These are phyloP conservation scores for Torymus auratus DNA, from an alignment of 2,888 invertebrate genomes.

Conservation along the genomic window DNA sequence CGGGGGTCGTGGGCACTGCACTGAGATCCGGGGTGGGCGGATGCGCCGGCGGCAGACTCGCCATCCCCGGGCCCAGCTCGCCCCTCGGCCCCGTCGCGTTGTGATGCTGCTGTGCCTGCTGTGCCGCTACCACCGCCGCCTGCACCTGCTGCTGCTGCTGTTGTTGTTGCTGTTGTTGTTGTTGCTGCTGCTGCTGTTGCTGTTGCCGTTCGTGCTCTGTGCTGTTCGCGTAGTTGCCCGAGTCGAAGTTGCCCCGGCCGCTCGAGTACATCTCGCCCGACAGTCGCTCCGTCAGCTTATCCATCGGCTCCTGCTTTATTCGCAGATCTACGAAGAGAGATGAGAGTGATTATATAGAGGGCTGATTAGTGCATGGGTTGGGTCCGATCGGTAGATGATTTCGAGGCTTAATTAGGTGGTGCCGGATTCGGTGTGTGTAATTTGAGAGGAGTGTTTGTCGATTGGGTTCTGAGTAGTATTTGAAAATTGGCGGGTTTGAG, in stretches of 20 bases:
- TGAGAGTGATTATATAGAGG: neutral
- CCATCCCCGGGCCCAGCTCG: conserved; percentile 68
- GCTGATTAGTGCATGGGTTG: neutral
- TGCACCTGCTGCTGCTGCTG: conserved; percentile 52
- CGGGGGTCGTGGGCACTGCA: conserved; percentile 75
- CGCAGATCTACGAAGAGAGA: conserved; percentile 69
- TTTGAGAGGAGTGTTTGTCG: no score
- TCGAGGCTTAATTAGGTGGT: no score
- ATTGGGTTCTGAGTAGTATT: no score
- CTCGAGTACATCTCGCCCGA: conserved; percentile 71
- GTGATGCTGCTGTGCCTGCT: conserved; percentile 66
- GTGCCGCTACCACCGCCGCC: conserved; percentile 25
- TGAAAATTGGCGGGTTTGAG: no score
- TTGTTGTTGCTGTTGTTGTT: conserved; percentile 42
- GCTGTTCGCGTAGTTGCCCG: conserved; percentile 72
- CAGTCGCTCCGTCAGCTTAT: conserved; percentile 72
- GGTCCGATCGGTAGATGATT: no score
- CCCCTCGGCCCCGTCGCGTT: conserved; percentile 59
- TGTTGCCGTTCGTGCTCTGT: conserved; percentile 63
- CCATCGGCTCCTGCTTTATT: conserved; percentile 81
- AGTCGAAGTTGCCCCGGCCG: conserved; percentile 70
- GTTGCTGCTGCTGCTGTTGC: conserved; percentile 66
- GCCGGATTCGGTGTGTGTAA: no score
- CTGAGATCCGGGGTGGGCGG: conserved; percentile 78
- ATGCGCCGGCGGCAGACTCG: conserved; percentile 78